Evolutionary conservation across 2,113 vertebrate genomes (phyloP), one percentile per base, ranked within the genome.

Genomic region (Xiphophorus maculatus): DNA sequence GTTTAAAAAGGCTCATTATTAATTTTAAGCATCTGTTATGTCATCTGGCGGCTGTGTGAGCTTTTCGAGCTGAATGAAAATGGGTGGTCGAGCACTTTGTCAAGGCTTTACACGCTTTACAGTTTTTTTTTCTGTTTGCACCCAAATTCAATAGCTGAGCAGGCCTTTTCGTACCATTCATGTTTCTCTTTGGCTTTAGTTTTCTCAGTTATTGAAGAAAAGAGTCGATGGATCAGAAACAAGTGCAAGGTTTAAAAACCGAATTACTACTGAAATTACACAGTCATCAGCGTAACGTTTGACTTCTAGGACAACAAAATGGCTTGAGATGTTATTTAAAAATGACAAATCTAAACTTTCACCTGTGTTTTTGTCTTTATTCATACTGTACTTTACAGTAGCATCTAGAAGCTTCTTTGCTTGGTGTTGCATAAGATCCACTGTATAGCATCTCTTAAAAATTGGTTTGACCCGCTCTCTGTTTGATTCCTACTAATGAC

Each of bases 401-500:
- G 51, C 22, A n/a, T n/a, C 25, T 58, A 10, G 8, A n/a, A 25
- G 17, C 51, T n/a, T 19, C 2, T n/a, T 58, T 58, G 51, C 9
- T n/a, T 25, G 2, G 0, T 2, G 22, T 58, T 58, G 8, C 2
- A 25, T 58, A 58, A 58, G 6, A n/a, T 11, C 51, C 25, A 10
- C 25, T n/a, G 25, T 10, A 58, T n/a, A 58, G 25, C 10, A 86
- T 80, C 17, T 48, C 42, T 81, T 66, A 81, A 83, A 81, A 83
- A 70, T 72, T 66, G 3, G 82, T 80, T 83, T 74, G 62, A 87
- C 62, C 76, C 62, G 73, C 77, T 76, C 62, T 70, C 6, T 6
- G 15, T 7, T 8, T 51, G 88, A 91, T 82, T 92, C 68, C 74
- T 80, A 87, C 88, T 79, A 87, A 74, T 79, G 66, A 64, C 30